Evolutionary conservation across 2,888 invertebrate genomes (phyloP).

Genomic region (Thereva nobilitata): DNA sequence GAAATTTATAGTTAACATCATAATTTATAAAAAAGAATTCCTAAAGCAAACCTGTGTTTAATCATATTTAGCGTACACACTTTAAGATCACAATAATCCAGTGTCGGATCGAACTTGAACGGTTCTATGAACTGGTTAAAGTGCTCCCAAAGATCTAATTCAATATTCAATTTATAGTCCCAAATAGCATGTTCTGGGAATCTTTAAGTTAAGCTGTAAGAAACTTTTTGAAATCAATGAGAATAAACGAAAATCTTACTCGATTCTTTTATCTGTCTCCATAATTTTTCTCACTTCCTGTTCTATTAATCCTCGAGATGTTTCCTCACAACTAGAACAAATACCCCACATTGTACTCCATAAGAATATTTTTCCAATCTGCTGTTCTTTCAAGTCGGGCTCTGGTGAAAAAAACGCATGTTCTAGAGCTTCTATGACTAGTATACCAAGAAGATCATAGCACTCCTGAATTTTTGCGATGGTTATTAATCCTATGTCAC

Average conservation of each 20-base stretch:
- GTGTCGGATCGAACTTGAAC: slow-evolving; percentile 70
- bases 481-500: slow-evolving; percentile 80
- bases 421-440: slow-evolving; percentile 63
- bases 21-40: background rate
- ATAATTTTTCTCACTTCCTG: slow-evolving; percentile 66
- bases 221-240: slow-evolving; percentile 15
- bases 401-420: slow-evolving; percentile 46
- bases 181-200: slow-evolving; percentile 74
- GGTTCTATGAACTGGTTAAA: slow-evolving; percentile 80
- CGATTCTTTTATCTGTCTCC: slow-evolving; percentile 70
- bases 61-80: slow-evolving; percentile 92
- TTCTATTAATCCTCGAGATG: slow-evolving; percentile 72
- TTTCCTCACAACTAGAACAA: slow-evolving; percentile 80
- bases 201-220: slow-evolving; percentile 58
- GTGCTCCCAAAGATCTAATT: slow-evolving; percentile 69
- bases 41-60: slow-evolving; percentile 68
- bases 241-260: slow-evolving; percentile 53
- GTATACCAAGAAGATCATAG: slow-evolving; percentile 72
- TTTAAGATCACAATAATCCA: slow-evolving; percentile 85
- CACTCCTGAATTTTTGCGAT: slow-evolving; percentile 79
- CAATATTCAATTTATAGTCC: slow-evolving; percentile 75
- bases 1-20: background rate
- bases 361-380: slow-evolving; percentile 76
- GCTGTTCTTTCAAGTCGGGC: slow-evolving; percentile 63
- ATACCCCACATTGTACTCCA: slow-evolving; percentile 84